Conservation (phyloP, 2,113 vertebrate genomes). For the Montifringilla adamsi region DNA sequence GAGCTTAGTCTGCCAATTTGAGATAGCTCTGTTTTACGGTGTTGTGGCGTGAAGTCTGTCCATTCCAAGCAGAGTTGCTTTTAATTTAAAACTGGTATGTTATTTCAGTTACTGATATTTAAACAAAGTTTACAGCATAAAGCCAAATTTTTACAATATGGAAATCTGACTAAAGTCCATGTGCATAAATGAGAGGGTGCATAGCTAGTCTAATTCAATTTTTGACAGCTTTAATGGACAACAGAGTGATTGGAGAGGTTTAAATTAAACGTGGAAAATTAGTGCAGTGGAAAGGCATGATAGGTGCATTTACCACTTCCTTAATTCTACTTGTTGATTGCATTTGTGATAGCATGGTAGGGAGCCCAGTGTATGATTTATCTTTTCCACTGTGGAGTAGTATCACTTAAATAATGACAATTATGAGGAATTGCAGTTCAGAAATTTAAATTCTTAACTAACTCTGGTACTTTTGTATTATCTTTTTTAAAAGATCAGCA, state of each 20-base stretch:
- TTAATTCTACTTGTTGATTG: not conserved
- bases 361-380: not conserved
- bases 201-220: not conserved
- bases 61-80: not conserved
- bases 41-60: not conserved
- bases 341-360: not conserved
- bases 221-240: not conserved
- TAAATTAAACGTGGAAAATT: not conserved
- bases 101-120: not conserved
- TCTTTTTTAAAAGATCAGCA: not conserved
- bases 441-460: not conserved
- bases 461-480: not conserved
- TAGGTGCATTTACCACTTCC: not conserved
- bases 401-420: not conserved
- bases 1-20: not conserved
- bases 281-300: not conserved
- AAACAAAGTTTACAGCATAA: not conserved
- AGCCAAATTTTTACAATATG: not conserved
- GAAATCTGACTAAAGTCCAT: not conserved
- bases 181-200: not conserved
- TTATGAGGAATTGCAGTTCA: not conserved
- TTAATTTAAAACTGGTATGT: not conserved
- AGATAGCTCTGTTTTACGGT: not conserved
- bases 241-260: not conserved
- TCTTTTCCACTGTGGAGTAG: not conserved